A percentile compares a stretch with the other conserved stretches of the same genome.
phyloP scores from a whole-genome alignment of 1,140 invertebrate genomes.

The Tenebrio molitor region DNA sequence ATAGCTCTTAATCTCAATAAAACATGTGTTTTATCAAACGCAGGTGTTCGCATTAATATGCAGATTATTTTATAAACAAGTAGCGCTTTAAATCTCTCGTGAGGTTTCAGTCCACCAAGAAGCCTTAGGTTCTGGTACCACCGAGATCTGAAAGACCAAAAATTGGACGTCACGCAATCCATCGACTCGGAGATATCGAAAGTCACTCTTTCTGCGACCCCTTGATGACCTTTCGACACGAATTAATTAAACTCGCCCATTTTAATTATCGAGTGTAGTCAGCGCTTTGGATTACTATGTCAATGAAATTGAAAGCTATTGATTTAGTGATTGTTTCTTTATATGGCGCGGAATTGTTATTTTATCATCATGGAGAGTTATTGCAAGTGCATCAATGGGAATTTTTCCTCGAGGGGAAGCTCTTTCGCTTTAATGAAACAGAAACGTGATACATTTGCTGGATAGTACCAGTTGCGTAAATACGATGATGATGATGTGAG shows the following conservation, averaged over 20 bases:
- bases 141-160: too few relatives aligned
- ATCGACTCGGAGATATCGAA: too few relatives aligned
- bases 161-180: too few relatives aligned
- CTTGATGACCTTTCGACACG: constrained; percentile 19
- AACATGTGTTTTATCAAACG: constrained; percentile 41
- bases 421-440: too few relatives aligned
- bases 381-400: not conserved
- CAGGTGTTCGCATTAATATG: constrained; percentile 47
- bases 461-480: too few relatives aligned
- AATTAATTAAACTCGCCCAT: constrained; percentile 24
- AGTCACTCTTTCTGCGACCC: constrained; percentile 1
- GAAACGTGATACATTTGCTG: too few relatives aligned
- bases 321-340: constrained; percentile 10
- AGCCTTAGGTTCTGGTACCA: too few relatives aligned
- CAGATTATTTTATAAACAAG: constrained; percentile 40
- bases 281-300: not conserved
- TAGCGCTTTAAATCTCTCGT: too few relatives aligned
- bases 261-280: not conserved
- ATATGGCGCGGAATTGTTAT: not conserved
- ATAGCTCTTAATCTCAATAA: constrained; percentile 40
- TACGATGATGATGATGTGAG: too few relatives aligned
- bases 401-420: too few relatives aligned
- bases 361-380: too few relatives aligned
- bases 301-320: constrained; percentile 14
- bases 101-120: too few relatives aligned